These are phyloP conservation scores for Leptura quadrifasciata DNA, from an alignment of 2,888 invertebrate species.

Conservation along the genomic window DNA sequence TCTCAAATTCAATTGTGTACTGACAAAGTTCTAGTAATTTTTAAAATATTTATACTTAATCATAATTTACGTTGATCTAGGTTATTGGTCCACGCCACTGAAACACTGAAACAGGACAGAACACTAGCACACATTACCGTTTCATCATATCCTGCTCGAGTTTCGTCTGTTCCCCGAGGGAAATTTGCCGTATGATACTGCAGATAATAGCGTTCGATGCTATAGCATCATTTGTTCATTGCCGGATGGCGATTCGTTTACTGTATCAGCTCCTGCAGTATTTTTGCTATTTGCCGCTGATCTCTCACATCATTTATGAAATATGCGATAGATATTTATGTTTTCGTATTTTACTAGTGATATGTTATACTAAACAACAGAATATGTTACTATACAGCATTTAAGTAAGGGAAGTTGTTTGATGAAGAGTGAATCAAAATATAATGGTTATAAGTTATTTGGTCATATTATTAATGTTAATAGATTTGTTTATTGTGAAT, in stretches of 20 bases:
- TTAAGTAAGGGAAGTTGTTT: too few relatives aligned
- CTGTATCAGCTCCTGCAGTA: slow-evolving; percentile 11
- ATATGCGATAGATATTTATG: not conserved
- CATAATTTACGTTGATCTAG: not conserved
- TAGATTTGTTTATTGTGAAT: too few relatives aligned
- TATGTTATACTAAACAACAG: not conserved
- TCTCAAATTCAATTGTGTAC: too few relatives aligned
- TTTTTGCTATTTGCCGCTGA: slow-evolving; percentile 9
- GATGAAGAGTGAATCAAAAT: too few relatives aligned
- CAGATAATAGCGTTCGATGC: slow-evolving; percentile 71
- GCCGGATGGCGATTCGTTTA: slow-evolving; percentile 46
- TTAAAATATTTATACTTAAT: too few relatives aligned
- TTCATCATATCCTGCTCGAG: slow-evolving; percentile 66
- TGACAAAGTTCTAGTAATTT: too few relatives aligned
- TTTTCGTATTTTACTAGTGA: not conserved
- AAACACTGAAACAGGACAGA: slow-evolving; percentile 34
- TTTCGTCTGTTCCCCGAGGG: slow-evolving; percentile 68
- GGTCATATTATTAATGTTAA: too few relatives aligned
- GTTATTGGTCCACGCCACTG: slow-evolving; percentile 29
- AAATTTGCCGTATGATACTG: slow-evolving; percentile 71
- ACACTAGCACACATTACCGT: slow-evolving; percentile 62
- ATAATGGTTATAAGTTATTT: too few relatives aligned
- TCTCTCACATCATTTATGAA: not conserved
- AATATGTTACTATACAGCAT: not conserved
- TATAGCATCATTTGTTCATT: slow-evolving; percentile 68